phyloP scores from a whole-genome alignment of 2,797 vertebrate species.

The Petrocephalus sullivani region DNA sequence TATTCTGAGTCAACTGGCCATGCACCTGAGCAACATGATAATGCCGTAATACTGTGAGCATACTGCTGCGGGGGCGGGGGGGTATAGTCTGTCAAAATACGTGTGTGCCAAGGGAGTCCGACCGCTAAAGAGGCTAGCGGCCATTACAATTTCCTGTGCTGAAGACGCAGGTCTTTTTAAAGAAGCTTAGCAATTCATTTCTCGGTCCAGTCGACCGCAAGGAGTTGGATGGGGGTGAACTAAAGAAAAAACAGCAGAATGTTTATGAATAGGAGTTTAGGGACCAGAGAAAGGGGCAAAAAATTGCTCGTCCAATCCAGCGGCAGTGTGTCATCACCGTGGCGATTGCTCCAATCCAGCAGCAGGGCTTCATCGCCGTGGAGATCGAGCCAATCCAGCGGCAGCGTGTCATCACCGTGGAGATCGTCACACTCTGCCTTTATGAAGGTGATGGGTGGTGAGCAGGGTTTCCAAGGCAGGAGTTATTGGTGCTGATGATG shows the following conservation, averaged over 20 bases:
- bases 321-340: neutral
- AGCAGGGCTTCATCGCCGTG: neutral
- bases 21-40: neutral
- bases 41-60: neutral
- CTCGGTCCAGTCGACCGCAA: neutral
- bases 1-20: neutral
- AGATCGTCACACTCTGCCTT: neutral
- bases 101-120: neutral
- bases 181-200: conserved; percentile 15
- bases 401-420: neutral
- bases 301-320: neutral
- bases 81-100: conserved; percentile 10
- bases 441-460: neutral
- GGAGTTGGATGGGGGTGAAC: neutral
- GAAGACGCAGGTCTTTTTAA: conserved; percentile 1
- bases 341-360: neutral
- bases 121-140: neutral
- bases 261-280: neutral
- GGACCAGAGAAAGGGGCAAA: neutral
- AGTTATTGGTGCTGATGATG: neutral
- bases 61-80: neutral
- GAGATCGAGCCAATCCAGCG: neutral
- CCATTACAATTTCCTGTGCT: conserved; percentile 11
- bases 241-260: neutral
- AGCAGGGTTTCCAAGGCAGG: neutral